Base-by-base conservation (phyloP, 2,888 invertebrate species). In the Eupeodes latifasciatus region DNA sequence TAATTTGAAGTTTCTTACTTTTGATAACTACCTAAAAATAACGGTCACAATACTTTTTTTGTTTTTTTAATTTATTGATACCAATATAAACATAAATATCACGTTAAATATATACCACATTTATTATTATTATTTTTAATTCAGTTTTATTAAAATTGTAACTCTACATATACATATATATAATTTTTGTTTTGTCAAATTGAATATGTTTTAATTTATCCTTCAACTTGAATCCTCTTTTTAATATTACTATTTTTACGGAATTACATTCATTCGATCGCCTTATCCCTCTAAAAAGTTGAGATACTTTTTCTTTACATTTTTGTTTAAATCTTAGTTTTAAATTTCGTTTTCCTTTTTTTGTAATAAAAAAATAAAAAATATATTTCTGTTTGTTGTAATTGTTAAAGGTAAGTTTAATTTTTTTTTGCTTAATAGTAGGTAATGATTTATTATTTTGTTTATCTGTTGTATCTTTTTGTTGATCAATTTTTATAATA, bases 51-150 rank as follows among this genome's bases (percentile, higher is more conserved):
- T 89, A 71, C 78, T 57, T 66, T 89, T 89, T 89, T 89, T 89
- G 82, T 89, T 89, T 86, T 76, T 47, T 76, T 81, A 89, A 89
- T 90, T 89, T 89, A 84, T 90, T 90, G 91, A 91, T 91, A 91
- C 91, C 90, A 91, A 91, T 91, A 90, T 89, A 91, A 91, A 91
- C 91, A 91, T 91, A 91, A 91, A 91, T 90, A 91, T 91, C 91
- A 91, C 91, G 91, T 91, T 90, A 90, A 91, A 91, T 91, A 91
- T 85, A 78, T 88, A 88, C 88, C 88, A 88, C 88, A 88, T 88
- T 88, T 75, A 87, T 84, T 84, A 75, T 53, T 76, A 47, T 75
- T 72, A 76, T 72, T 69, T 53, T 62, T 64, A 55, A 76, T 79
- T 79, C 66, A 75, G 80, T 80, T 77, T 78, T 74, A 79, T 64